Percentiles rank a stretch among this genome's conserved stretches.
These are phyloP conservation scores for Portevinia maculata DNA, from an alignment of 2,888 invertebrate genomes.

Conservation along the genomic window DNA sequence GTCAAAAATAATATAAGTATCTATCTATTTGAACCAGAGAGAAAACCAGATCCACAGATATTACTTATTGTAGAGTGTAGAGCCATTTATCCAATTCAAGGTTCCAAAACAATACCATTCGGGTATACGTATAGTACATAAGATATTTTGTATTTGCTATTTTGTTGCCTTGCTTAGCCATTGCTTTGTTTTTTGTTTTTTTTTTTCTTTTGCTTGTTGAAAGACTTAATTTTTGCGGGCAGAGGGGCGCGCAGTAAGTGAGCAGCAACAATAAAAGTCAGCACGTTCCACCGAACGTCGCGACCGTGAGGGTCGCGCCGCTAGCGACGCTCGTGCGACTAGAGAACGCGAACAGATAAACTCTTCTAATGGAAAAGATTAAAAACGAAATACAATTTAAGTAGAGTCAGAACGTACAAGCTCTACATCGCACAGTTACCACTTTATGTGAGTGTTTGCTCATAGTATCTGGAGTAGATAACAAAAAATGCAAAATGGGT, in stretches of 20 bases:
- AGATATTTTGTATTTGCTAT: constrained; percentile 18
- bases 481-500: constrained; percentile 68
- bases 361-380: constrained; percentile 70
- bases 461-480: constrained; percentile 73
- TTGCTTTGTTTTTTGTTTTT: constrained; percentile 35
- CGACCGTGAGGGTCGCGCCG: background rate
- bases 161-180: constrained; percentile 7
- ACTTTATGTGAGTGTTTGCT: constrained; percentile 66
- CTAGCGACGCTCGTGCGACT: background rate
- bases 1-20: constrained; percentile 39
- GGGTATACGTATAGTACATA: background rate
- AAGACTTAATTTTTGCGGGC: constrained; percentile 30
- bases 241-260: constrained; percentile 32
- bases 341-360: constrained; percentile 46
- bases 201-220: constrained; percentile 25
- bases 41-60: constrained; percentile 53
- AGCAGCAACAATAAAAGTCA: constrained; percentile 50
- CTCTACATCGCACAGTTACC: constrained; percentile 40
- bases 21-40: constrained; percentile 18
- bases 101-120: constrained; percentile 56
- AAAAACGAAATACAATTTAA: constrained; percentile 70
- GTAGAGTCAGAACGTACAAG: constrained; percentile 50
- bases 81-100: constrained; percentile 69
- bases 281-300: constrained; percentile 10
- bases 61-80: constrained; percentile 50